Evolutionary conservation across 2,888 invertebrate genomes (phyloP).

Genomic region (Eupithecia exiguata): DNA sequence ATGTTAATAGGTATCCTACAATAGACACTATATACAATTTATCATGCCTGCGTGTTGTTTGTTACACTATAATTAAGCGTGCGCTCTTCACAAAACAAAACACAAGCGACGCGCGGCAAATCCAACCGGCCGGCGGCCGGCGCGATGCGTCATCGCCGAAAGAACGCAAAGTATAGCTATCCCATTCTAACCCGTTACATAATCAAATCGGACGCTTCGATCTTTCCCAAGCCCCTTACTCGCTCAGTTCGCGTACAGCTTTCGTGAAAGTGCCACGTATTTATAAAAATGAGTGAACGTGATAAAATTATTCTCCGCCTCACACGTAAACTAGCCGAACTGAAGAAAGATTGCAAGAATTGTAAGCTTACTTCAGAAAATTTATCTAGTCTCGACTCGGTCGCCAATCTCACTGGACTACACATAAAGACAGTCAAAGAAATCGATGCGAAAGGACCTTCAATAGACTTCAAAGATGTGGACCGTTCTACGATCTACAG

Average conservation of each 20-base stretch:
- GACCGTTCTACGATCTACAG: constrained; percentile 47
- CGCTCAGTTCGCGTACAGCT: constrained; percentile 15
- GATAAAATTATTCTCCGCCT: constrained; percentile 14
- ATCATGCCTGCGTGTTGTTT: neutral
- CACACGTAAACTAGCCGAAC: constrained; percentile 17
- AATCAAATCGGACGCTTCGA: neutral
- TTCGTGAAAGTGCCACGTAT: constrained; percentile 17
- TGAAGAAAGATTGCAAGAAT: neutral
- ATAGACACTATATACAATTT: neutral
- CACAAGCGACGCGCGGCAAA: neutral
- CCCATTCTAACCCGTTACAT: constrained; percentile 14
- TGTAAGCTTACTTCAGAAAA: neutral
- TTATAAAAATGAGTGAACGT: constrained; percentile 19
- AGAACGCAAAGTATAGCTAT: constrained; percentile 7
- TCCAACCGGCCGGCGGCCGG: neutral
- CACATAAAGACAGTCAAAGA: constrained; percentile 23
- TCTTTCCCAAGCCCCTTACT: neutral
- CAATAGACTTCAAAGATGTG: neutral
- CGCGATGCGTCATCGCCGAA: constrained; percentile 26
- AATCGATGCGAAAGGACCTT: constrained; percentile 22
- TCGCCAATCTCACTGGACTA: constrained; percentile 42
- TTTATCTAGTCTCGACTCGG: neutral
- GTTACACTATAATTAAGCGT: constrained; percentile 11
- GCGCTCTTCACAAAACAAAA: neutral
- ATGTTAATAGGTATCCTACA: neutral